Conservation (phyloP, 1,140 invertebrate genomes). For the Aplysia californica region DNA sequence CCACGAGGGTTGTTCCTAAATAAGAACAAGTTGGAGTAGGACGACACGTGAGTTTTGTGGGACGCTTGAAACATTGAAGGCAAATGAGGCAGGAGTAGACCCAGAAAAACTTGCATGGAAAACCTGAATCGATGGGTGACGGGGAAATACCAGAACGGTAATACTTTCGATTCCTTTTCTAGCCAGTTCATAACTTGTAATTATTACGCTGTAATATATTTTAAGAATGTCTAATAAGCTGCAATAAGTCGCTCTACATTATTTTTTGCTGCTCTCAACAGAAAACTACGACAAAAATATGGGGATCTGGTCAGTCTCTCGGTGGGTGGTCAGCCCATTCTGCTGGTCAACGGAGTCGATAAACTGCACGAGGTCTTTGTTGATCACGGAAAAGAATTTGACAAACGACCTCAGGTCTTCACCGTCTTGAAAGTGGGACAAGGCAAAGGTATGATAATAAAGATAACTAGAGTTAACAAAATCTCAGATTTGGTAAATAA, state of each 20-base stretch:
- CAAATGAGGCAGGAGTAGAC: no score
- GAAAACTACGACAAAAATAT: constrained; percentile 22
- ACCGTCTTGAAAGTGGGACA: constrained; percentile 27
- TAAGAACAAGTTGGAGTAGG: no score
- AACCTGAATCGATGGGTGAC: not conserved
- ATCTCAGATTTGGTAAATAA: no score
- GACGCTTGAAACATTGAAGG: no score
- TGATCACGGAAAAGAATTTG: constrained; percentile 28
- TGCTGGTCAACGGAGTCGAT: constrained; percentile 39
- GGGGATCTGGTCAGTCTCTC: constrained; percentile 37
- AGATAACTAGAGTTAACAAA: no score
- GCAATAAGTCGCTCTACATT: not conserved
- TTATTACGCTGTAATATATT: not conserved
- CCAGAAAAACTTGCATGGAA: not conserved
- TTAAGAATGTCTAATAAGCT: not conserved
- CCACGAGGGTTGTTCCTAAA: no score
- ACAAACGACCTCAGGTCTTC: constrained; percentile 35
- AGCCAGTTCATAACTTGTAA: not conserved
- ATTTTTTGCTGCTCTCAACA: not conserved
- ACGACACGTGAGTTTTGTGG: no score
- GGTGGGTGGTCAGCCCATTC: constrained; percentile 28
- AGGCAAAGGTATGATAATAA: constrained; percentile 41
- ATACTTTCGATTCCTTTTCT: not conserved
- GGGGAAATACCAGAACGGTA: not conserved
- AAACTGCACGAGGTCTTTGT: constrained; percentile 36